Base-by-base conservation (phyloP, 2,113 vertebrate species). In the Mirounga angustirostris region DNA sequence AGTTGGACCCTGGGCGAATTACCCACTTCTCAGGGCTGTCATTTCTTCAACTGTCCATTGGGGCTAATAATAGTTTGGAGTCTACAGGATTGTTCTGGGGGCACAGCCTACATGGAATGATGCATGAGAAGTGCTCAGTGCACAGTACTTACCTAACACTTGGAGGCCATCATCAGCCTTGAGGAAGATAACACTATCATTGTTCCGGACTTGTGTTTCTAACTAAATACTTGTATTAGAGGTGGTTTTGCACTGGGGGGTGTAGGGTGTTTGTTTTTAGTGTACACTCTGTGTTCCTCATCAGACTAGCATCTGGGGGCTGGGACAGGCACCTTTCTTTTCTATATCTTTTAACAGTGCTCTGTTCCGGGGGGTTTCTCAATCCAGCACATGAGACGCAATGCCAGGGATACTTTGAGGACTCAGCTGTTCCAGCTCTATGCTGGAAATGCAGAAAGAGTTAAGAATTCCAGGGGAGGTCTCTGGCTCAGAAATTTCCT, bases 401-500 rank as follows among this genome's bases (percentile, higher is more conserved):
- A 59, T 16, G 8, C 46, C 16, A 28, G 30, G 50, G 22, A 67
- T 16, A 18, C 36, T 28, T 36, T 0, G 6, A 73, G 63, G 30
- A 58, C n/a, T 73, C 86, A 19, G 6, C 21, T 21, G 46, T 56
- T 61, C 21, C 19, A 30, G 10, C 50, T 83, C 56, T 61, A 50
- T 0, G 5, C 52, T 59, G 71, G 33, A 76, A 74, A 65, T 16
- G 10, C 21, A 80, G 40, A 67, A 26, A 54, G 46, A 58, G 61
- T 54, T 58, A 43, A 36, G 52, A 69, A 80, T 73, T 65, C 58
- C 80, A 82, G 50, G 15, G 36, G 56, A n/a, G 15, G 63, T 12
- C 78, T 89, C 91, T 76, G 89, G 69, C 28, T 87, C 43, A 36
- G 89, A 92, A 61, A n/a, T 28, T 40, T 73, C 33, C 78, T 90